Evolutionary conservation across 2,113 vertebrate species (phyloP).

Genomic region (Leiothrix lutea): DNA sequence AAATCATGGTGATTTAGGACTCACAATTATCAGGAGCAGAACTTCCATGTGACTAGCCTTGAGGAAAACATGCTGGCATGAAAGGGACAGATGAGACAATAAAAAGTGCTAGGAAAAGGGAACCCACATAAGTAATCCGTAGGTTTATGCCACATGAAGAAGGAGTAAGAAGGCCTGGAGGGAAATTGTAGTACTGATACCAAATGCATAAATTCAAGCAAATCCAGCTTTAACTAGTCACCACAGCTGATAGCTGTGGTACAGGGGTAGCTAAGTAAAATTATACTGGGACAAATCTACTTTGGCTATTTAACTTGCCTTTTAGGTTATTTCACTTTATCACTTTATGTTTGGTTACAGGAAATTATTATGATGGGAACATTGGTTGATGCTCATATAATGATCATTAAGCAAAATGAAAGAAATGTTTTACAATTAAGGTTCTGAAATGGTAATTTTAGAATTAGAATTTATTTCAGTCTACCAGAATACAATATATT

Average conservation of each 20-base stretch:
- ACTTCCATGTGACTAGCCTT: not conserved
- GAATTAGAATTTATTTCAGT: not conserved
- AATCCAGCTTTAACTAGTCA: not conserved
- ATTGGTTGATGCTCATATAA: not conserved
- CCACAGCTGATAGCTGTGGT: not conserved
- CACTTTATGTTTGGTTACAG: not conserved
- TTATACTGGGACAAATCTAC: not conserved
- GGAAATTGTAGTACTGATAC: not conserved
- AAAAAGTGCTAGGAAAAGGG: not conserved
- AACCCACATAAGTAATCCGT: not conserved
- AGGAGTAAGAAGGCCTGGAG: not conserved
- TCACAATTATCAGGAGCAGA: not conserved
- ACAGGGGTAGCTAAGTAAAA: not conserved
- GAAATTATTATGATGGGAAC: not conserved
- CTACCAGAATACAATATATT: not conserved
- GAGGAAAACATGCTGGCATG: not conserved
- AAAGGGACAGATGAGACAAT: not conserved
- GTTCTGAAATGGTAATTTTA: not conserved
- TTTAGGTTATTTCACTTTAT: not conserved
- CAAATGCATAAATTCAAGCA: not conserved
- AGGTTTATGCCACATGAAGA: not conserved
- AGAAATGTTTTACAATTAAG: not conserved
- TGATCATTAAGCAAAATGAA: not conserved
- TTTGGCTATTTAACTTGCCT: not conserved
- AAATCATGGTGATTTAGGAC: not conserved